A percentile compares a stretch with the other conserved stretches of the same genome.
Conservation (phyloP, 2,113 vertebrate species). For the Choloepus hoffmanni region DNA sequence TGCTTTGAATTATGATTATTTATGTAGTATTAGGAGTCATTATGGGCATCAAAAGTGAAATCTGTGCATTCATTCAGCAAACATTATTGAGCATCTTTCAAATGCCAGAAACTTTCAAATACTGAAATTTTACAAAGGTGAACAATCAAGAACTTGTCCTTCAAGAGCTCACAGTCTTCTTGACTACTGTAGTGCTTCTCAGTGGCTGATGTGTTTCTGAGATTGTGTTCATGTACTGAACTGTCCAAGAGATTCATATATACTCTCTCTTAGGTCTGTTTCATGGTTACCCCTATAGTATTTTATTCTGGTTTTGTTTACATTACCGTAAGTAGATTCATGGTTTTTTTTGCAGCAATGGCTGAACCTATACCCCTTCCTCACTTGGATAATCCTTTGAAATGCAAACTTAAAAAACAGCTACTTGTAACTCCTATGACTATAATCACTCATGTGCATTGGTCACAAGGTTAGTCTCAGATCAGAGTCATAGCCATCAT, state of each 20-base stretch:
- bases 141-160: background rate
- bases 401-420: too few species aligned
- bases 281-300: background rate
- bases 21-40: conserved; percentile 4
- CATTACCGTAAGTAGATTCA: background rate
- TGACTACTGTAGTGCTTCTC: background rate
- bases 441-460: background rate
- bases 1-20: conserved; percentile 67
- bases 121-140: background rate
- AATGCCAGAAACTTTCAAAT: background rate
- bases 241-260: background rate
- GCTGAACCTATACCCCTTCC: too few species aligned
- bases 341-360: too few species aligned
- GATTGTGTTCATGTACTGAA: background rate
- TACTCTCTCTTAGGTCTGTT: background rate
- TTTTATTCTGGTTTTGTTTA: background rate
- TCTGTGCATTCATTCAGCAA: background rate
- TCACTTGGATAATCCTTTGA: too few species aligned
- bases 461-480: background rate
- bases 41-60: background rate
- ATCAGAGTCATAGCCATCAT: background rate
- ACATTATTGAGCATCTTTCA: background rate
- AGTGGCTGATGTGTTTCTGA: background rate
- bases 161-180: background rate
- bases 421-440: background rate